These are phyloP conservation scores for Cottus gobio DNA, from an alignment of 2,113 vertebrate species.

Conservation along the genomic window DNA sequence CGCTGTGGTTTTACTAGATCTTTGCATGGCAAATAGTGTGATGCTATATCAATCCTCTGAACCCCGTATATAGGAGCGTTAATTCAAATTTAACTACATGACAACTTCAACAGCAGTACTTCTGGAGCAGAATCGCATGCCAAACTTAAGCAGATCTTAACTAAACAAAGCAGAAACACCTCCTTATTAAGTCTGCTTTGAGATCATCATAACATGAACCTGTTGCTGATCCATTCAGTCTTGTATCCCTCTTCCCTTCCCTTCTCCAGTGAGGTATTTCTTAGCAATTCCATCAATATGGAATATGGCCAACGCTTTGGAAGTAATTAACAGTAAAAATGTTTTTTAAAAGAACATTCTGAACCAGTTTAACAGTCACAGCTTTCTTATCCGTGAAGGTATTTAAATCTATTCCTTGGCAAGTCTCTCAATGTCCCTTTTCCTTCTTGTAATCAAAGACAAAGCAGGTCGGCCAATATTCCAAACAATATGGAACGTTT, in stretches of 20 bases:
- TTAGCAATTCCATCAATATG: constrained; percentile 4
- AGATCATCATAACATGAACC: constrained; percentile 24
- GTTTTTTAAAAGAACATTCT: neutral
- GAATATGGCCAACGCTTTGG: neutral
- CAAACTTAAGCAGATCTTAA: constrained; percentile 25
- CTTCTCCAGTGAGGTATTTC: constrained; percentile 2
- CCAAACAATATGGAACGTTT: constrained; percentile 48
- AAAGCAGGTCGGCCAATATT: constrained; percentile 37
- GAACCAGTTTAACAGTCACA: neutral
- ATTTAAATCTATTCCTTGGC: constrained; percentile 26
- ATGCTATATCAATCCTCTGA: neutral
- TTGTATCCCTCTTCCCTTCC: neutral
- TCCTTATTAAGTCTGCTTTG: constrained; percentile 39
- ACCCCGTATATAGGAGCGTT: neutral
- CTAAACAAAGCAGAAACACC: constrained; percentile 43
- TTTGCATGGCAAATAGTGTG: neutral
- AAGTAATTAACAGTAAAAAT: constrained; percentile 8
- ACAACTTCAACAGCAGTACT: neutral
- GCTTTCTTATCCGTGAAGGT: constrained; percentile 27
- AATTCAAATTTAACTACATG: neutral
- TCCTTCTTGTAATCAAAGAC: constrained; percentile 15
- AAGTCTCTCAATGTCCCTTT: constrained; percentile 20
- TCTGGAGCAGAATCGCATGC: constrained; percentile 16
- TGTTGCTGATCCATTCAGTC: constrained; percentile 1
- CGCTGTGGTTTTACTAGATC: neutral